A percentile compares a stretch with the other conserved stretches of the same genome.
Conservation (phyloP, 2,113 vertebrate species). For the Myiagra hebetior region DNA sequence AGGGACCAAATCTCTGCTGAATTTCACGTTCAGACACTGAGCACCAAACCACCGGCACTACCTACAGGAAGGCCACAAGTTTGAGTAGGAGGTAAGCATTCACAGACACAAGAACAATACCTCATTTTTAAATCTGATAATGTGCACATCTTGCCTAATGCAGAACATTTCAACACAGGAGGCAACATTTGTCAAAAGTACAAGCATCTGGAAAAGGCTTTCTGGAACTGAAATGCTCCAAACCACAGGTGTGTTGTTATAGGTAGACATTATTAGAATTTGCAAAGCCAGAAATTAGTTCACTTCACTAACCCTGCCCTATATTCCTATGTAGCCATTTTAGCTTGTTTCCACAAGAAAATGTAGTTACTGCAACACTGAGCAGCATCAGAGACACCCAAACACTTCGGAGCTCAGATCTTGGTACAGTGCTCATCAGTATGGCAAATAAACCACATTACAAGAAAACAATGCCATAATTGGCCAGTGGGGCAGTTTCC, state of each 20-base stretch:
- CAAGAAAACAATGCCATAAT: constrained; percentile 58
- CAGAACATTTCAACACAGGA: not conserved
- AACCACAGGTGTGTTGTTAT: not conserved
- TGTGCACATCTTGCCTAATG: not conserved
- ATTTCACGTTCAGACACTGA: not conserved
- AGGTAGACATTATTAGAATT: not conserved
- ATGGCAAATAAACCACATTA: constrained; percentile 17
- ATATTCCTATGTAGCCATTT: not conserved
- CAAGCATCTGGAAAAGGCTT: constrained; percentile 26
- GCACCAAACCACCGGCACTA: not conserved
- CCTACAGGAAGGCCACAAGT: not conserved
- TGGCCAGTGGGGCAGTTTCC: constrained; percentile 53
- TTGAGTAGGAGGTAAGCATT: not conserved
- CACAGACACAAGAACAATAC: not conserved
- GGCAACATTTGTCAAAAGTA: not conserved
- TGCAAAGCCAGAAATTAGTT: not conserved
- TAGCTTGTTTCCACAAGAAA: not conserved
- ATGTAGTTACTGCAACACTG: not conserved
- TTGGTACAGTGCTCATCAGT: not conserved
- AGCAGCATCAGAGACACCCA: not conserved
- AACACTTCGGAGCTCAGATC: not conserved
- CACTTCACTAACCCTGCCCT: not conserved
- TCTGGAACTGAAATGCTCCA: not conserved
- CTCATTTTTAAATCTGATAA: constrained; percentile 2
- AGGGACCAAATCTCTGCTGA: not conserved